Percentiles rank a stretch among this genome's conserved stretches.
Evolutionary conservation across 2,888 invertebrate genomes (phyloP).

Genomic region (Tipula vernalis): DNA sequence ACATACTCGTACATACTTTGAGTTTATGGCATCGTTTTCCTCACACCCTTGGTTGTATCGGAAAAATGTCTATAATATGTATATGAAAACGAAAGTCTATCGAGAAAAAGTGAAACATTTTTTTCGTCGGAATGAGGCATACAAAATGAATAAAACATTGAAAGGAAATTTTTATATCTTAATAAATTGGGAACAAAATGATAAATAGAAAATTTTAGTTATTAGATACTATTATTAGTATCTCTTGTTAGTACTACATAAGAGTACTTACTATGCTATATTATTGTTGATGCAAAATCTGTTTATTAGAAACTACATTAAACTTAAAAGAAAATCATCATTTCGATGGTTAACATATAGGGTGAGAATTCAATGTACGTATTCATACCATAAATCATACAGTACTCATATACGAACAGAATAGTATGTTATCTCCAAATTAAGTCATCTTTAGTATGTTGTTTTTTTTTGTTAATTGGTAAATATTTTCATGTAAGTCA

Average conservation of each 20-base stretch:
- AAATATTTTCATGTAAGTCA: neutral
- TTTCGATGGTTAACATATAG: neutral
- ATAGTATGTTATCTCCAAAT: neutral
- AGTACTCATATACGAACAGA: neutral
- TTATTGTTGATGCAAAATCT: neutral
- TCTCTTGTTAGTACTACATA: neutral
- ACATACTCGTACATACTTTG: neutral
- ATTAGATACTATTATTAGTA: neutral
- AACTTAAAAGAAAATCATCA: neutral
- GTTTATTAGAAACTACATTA: neutral
- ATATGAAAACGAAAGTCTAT: neutral
- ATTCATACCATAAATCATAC: neutral
- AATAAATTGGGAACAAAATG: neutral
- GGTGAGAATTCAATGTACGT: neutral
- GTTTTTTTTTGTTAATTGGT: neutral
- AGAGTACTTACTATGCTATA: neutral
- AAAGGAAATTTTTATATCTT: neutral
- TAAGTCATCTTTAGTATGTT: neutral
- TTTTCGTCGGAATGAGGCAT: neutral
- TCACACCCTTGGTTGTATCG: neutral
- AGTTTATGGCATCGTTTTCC: neutral
- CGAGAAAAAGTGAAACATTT: neutral
- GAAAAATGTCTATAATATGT: neutral
- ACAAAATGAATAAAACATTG: neutral
- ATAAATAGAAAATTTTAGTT: neutral